Conservation (phyloP, 2,888 invertebrate genomes). For the Lasioglossum oenotherae region DNA sequence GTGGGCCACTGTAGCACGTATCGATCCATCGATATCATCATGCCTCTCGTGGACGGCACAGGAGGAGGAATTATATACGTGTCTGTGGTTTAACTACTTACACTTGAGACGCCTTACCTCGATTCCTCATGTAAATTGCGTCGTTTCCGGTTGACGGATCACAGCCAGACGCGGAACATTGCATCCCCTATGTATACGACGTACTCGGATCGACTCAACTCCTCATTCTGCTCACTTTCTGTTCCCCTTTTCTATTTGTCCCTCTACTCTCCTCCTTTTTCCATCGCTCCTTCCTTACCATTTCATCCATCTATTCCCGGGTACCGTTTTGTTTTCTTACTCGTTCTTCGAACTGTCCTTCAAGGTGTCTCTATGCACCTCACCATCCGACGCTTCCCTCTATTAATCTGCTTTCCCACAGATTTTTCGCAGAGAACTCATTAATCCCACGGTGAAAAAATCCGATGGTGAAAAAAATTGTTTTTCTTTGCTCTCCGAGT, state of each 20-base stretch:
- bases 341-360: slow-evolving; percentile 10
- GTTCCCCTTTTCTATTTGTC: background rate
- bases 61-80: slow-evolving; percentile 65
- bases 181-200: slow-evolving; percentile 68
- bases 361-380: background rate
- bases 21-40: slow-evolving; percentile 65
- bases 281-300: background rate
- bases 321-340: slow-evolving; percentile 27
- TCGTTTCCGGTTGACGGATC: slow-evolving; percentile 80
- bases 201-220: slow-evolving; percentile 64
- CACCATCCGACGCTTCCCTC: background rate
- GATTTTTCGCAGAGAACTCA: background rate
- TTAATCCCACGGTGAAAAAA: background rate
- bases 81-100: slow-evolving; percentile 75
- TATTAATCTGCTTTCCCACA: background rate
- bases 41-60: slow-evolving; percentile 37
- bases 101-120: slow-evolving; percentile 73
- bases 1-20: slow-evolving; percentile 20
- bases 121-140: slow-evolving; percentile 81
- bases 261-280: background rate
- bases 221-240: slow-evolving; percentile 25
- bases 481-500: background rate
- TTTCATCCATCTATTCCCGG: slow-evolving; percentile 8
- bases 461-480: background rate
- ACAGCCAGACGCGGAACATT: slow-evolving; percentile 78